Evolutionary conservation across 2,888 invertebrate genomes (phyloP).

Genomic region (Thera obeliscata): DNA sequence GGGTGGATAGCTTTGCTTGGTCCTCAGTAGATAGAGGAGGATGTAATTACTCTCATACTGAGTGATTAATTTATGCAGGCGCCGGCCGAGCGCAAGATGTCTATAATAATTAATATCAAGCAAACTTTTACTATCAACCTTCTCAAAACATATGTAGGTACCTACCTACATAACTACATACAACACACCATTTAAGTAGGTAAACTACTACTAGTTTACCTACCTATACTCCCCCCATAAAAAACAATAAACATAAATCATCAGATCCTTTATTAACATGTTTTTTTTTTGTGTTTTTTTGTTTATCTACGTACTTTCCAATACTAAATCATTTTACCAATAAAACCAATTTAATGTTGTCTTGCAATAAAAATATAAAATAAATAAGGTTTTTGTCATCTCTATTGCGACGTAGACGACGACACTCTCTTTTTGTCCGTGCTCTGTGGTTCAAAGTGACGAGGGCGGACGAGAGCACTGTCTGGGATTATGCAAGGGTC

Average conservation of each 20-base stretch:
- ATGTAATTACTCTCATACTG: background rate
- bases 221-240: no score
- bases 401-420: background rate
- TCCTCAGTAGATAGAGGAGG: background rate
- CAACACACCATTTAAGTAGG: no score
- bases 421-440: background rate
- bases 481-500: constrained; percentile 68
- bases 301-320: no score
- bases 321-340: no score
- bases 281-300: no score
- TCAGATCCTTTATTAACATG: no score
- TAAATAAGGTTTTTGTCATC: background rate
- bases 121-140: background rate
- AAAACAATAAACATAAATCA: no score
- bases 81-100: no score
- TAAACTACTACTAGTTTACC: no score
- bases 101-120: background rate
- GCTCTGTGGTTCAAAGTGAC: constrained; percentile 50
- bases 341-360: no score
- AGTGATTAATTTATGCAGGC: background rate
- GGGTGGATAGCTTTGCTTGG: background rate
- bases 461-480: constrained; percentile 52
- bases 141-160: no score
- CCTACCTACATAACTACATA: no score
- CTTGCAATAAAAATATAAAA: background rate